Base-by-base conservation (phyloP, 2,113 vertebrate species). In the Oreochromis niloticus region DNA sequence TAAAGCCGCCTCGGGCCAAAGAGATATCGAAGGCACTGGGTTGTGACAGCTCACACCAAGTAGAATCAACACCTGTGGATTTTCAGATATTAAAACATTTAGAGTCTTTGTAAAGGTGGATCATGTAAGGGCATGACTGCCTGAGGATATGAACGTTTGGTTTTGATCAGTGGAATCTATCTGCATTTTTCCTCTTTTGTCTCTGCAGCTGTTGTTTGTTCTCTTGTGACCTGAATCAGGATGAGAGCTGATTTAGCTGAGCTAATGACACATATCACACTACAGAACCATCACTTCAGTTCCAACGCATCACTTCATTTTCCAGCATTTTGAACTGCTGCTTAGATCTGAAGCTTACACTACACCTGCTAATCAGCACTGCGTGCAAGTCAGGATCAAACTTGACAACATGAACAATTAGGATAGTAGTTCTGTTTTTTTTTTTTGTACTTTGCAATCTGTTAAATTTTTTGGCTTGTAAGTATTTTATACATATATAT, bases 21-120 rank as follows among this genome's bases (percentile, higher is more conserved):
- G 46, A 85, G 6, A 43, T 50, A 83, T 41, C 19, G 56, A 79
- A 59, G 3, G 59, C 13, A 50, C 68, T 8, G 55, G 54, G 7
- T 4, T 50, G 22, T 81, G 79, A 89, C 85, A 87, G 22, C 52
- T 87, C 46, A 24, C 41, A 68, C 6, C 19, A 32, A 32, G 83
- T 57, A 27, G 22, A 22, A 63, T 59, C 34, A 6, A 71, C 84
- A 83, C 52, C n/a, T 63, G 34, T 80, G 32, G 63, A 88, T 90
- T 78, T 80, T 80, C 73, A 87, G 30, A 82, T 87, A 87, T 89
- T 82, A 85, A 88, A 90, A 92, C 57, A 90, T 87, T 73, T 57
- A 30, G 24, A 66, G 22, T 24, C 68, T 75, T 85, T 84, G 34
- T 82, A 5, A 68, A 78, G 61, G 27, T 86, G 79, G 89, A 81